Evolutionary conservation across 1,140 invertebrate genomes (phyloP).

Genomic region (Bombus breviceps): DNA sequence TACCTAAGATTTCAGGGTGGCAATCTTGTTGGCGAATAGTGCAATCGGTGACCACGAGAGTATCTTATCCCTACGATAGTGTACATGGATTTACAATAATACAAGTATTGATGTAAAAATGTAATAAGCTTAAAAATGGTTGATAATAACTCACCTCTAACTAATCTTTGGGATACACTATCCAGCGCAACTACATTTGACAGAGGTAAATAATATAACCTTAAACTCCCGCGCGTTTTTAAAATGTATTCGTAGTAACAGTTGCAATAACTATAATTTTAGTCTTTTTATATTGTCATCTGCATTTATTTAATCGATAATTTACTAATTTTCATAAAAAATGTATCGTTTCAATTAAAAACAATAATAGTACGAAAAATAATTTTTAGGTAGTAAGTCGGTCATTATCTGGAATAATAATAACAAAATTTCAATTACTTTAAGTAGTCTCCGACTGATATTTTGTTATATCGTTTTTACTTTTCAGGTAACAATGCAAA

Average conservation of each 20-base stretch:
- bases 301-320: neutral
- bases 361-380: too few relatives aligned
- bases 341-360: neutral
- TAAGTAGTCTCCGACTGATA: neutral
- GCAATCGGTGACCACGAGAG: neutral
- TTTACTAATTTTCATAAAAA: neutral
- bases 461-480: neutral
- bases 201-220: slow-evolving; percentile 57
- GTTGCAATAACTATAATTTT: neutral
- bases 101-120: neutral
- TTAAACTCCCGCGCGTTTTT: slow-evolving; percentile 11
- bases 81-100: neutral
- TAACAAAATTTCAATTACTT: neutral
- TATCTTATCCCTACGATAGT: too few relatives aligned
- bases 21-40: neutral
- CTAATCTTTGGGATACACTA: slow-evolving; percentile 54
- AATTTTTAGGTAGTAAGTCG: neutral
- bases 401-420: neutral
- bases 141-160: neutral
- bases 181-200: slow-evolving; percentile 50
- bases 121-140: neutral
- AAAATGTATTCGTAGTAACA: slow-evolving; percentile 6
- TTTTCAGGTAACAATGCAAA: slow-evolving; percentile 23
- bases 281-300: slow-evolving; percentile 20
- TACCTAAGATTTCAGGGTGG: too few relatives aligned